Evolutionary conservation across 2,888 invertebrate genomes (phyloP).

Genomic region (Acanthosepion lycidas): DNA sequence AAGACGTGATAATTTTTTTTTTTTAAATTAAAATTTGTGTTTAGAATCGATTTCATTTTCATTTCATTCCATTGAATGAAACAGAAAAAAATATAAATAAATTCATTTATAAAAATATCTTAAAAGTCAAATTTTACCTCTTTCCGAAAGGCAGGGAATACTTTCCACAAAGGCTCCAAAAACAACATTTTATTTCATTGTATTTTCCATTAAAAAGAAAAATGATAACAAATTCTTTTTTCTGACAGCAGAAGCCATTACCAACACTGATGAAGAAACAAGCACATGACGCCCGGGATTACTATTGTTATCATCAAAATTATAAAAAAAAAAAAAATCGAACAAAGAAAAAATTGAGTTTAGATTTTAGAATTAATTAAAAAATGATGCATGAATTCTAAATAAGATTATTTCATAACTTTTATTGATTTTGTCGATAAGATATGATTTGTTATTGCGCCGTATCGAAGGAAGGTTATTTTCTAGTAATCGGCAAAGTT

Average conservation of each 20-base stretch:
- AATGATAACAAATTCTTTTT: background rate
- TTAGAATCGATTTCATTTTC: too few relatives aligned
- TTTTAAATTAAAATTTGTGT: too few relatives aligned
- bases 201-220: background rate
- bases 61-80: too few relatives aligned
- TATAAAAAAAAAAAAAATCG: background rate
- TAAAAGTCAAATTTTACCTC: background rate
- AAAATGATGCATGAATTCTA: background rate
- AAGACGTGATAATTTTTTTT: too few relatives aligned
- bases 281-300: conserved; percentile 8
- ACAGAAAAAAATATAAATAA: background rate
- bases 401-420: background rate
- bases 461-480: conserved; percentile 36
- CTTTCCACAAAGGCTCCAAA: conserved; percentile 34
- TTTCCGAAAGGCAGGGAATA: background rate
- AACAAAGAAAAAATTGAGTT: background rate
- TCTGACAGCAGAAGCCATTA: background rate
- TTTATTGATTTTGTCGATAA: background rate
- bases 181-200: conserved; percentile 33
- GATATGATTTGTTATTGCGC: background rate
- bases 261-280: background rate
- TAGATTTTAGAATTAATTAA: background rate
- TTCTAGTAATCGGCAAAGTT: background rate
- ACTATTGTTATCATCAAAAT: background rate
- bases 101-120: background rate